Evolutionary conservation across 2,888 invertebrate genomes (phyloP), one percentile per base, ranked within the genome.

Genomic region (Rhagophthalmus giganteus): DNA sequence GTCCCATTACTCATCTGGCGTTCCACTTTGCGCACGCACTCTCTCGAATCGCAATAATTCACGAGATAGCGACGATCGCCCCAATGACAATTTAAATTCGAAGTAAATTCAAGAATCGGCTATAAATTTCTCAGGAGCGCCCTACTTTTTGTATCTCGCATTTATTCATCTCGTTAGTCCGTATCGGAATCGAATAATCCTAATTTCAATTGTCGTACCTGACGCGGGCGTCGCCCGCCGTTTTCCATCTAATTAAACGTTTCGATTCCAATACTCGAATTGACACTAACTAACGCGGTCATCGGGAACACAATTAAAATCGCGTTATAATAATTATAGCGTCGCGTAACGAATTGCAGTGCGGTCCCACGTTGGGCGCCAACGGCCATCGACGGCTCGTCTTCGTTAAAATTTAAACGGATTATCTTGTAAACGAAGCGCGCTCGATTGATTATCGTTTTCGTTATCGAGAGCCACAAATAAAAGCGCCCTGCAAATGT

Each of bases 1-100:
- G 57, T 55, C 57, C 60, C 63, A 67, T 70, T 68, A 65, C 56
- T 69, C 68, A 69, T 66, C 63, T 54, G 53, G 47, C 44, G 55
- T 52, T 54, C 57, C 52, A 59, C 47, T 54, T 58, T 54, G 57
- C 56, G 57, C 58, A 63, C 62, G 60, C 65, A 60, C 55, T 58
- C 56, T 62, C 62, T 64, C 60, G 61, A 60, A 61, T 59, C 55
- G 61, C 60, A 54, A 64, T 65, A 64, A 65, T 56, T 65, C 62
- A 61, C 49, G 49, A 61, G 62, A 63, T 58, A 60, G 58, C 55
- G 61, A 62, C 20, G 20, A 51, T 58, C 55, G 58, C 37, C 56
- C 51, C 40, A 56, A 34, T 55, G 58, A 58, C 58, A 58, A 58
- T 54, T 58, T 55, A 54, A 59, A 61, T 61, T 59, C 49, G 49